Conservation (phyloP, 2,113 vertebrate species). For the Perognathus longimembris region DNA sequence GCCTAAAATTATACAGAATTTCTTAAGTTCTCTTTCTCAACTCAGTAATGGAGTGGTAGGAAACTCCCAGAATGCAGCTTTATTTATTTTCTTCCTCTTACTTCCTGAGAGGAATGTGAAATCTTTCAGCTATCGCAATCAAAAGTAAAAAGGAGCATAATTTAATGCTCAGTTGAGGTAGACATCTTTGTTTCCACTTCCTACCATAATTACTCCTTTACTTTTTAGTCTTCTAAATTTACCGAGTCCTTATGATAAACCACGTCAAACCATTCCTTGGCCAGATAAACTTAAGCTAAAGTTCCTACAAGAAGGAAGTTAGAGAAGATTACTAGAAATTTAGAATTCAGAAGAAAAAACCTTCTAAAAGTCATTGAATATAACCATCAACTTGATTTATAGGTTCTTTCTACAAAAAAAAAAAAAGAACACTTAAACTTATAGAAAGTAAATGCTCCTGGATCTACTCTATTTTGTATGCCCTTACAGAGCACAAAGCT, state of each 20-base stretch:
- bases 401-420: not conserved
- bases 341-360: not conserved
- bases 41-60: not conserved
- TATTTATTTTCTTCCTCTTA: not conserved
- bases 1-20: not conserved
- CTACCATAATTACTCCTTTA: not conserved
- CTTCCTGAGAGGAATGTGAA: not conserved
- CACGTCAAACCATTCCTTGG: not conserved
- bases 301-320: not conserved
- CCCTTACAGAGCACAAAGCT: not conserved
- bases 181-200: constrained; percentile 34
- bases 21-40: not conserved
- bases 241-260: constrained; percentile 8
- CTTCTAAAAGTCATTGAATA: constrained; percentile 22
- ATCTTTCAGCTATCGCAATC: not conserved
- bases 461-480: constrained; percentile 55
- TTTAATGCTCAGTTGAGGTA: constrained; percentile 29
- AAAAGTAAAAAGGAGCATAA: constrained; percentile 36
- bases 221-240: not conserved
- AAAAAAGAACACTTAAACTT: not conserved
- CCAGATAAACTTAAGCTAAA: not conserved
- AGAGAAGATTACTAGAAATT: not conserved
- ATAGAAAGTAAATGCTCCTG: constrained; percentile 21
- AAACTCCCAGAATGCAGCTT: not conserved
- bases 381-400: constrained; percentile 59